These are phyloP conservation scores for Rhynchonycteris naso DNA, from an alignment of 2,797 vertebrate genomes.

Conservation along the genomic window DNA sequence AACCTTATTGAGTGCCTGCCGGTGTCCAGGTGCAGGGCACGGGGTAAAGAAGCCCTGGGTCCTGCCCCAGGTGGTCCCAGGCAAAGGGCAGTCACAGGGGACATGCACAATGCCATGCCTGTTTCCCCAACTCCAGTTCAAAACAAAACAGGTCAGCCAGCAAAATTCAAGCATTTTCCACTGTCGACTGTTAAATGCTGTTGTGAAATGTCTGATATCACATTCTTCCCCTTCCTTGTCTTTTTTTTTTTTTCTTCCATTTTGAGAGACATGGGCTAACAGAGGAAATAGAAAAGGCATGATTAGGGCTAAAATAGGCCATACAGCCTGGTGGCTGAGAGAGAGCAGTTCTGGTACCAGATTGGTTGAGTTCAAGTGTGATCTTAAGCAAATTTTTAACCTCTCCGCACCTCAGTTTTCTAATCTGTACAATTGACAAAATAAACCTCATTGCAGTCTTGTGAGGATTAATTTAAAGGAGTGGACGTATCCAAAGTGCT, in stretches of 20 bases:
- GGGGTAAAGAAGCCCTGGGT: neutral
- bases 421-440: neutral
- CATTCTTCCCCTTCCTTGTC: neutral
- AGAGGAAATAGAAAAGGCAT: neutral
- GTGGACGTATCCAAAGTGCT: neutral
- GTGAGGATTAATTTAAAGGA: neutral
- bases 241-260: neutral
- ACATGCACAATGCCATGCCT: accelerated
- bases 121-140: neutral
- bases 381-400: neutral
- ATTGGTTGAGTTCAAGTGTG: neutral
- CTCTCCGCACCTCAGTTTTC: neutral
- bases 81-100: neutral
- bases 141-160: neutral
- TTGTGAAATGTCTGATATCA: neutral
- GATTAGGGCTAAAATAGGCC: neutral
- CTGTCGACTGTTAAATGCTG: neutral
- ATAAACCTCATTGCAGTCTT: neutral
- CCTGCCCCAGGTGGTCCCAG: neutral
- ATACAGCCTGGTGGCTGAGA: too few species aligned
- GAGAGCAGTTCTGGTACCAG: neutral
- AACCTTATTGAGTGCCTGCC: neutral
- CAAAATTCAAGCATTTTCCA: neutral
- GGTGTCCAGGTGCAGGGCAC: neutral
- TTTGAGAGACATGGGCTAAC: neutral